Evolutionary conservation across 2,888 invertebrate genomes (phyloP).

Genomic region (Hypena proboscidalis): DNA sequence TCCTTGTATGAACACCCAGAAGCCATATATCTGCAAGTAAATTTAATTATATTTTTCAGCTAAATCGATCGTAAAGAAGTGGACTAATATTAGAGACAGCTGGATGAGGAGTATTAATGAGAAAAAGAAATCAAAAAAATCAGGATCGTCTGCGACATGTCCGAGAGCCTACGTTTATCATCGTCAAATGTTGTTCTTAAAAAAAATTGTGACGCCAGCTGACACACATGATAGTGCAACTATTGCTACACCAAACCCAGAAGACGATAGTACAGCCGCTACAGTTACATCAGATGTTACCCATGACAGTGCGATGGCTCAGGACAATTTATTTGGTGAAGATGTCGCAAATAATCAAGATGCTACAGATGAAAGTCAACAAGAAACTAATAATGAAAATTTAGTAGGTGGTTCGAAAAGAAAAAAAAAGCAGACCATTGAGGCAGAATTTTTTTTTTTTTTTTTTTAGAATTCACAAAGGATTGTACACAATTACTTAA

Average conservation of each 20-base stretch:
- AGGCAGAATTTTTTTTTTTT: too few species aligned
- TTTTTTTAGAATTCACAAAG: too few species aligned
- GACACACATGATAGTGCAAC: conserved; percentile 30
- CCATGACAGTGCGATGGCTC: conserved; percentile 22
- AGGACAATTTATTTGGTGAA: conserved; percentile 24
- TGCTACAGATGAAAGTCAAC: conserved; percentile 34
- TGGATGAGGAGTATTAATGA: conserved; percentile 23
- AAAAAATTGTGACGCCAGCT: conserved; percentile 26
- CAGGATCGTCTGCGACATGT: conserved; percentile 22
- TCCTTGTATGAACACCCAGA: conserved; percentile 21
- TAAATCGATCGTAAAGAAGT: conserved; percentile 21
- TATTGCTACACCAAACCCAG: conserved; percentile 19
- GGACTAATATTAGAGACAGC: conserved; percentile 22
- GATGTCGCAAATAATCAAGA: conserved; percentile 33
- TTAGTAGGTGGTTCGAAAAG: conserved; percentile 25
- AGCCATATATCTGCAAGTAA: conserved; percentile 17
- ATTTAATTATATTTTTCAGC: conserved; percentile 27
- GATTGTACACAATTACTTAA: too few species aligned
- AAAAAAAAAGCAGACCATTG: too few species aligned
- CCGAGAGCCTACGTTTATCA: conserved; percentile 21
- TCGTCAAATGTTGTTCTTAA: conserved; percentile 7
- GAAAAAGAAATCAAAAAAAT: conserved; percentile 26
- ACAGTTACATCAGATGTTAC: conserved; percentile 16
- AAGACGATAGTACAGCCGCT: conserved; percentile 30
- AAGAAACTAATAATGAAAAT: conserved; percentile 33